phyloP scores from a whole-genome alignment of 2,113 vertebrate species.

The Pristiophorus japonicus region DNA sequence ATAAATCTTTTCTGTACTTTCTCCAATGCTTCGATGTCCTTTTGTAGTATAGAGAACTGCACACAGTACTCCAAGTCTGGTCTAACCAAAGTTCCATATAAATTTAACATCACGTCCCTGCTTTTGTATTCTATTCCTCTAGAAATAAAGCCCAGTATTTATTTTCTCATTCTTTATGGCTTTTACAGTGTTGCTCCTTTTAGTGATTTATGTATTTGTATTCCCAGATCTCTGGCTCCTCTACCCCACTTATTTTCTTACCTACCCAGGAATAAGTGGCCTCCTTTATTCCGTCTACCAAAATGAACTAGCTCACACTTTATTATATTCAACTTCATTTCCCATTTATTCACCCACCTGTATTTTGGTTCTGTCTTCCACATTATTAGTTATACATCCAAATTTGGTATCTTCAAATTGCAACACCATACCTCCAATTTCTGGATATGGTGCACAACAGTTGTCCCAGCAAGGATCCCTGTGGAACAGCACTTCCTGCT shows the following conservation, averaged over 20 bases:
- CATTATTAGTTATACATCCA: neutral
- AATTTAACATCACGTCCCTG: too few relatives aligned
- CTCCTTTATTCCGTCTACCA: neutral
- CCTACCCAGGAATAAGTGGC: neutral
- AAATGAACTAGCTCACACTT: neutral
- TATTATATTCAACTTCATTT: neutral
- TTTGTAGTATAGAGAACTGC: too few relatives aligned
- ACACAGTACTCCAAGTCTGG: too few relatives aligned
- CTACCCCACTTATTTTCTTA: neutral
- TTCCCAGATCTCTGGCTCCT: neutral
- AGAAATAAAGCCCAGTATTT: too few relatives aligned
- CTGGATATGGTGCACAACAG: neutral
- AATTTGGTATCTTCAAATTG: neutral
- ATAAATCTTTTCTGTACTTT: too few relatives aligned
- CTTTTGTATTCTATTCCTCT: too few relatives aligned
- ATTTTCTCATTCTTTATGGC: too few relatives aligned
- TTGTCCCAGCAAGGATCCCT: neutral
- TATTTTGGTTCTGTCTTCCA: neutral
- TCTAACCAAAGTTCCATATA: too few relatives aligned
- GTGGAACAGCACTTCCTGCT: neutral
- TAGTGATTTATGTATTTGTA: neutral
- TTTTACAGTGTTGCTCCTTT: too few relatives aligned
- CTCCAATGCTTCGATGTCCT: too few relatives aligned
- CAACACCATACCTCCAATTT: neutral
- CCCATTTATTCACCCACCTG: neutral